phyloP scores from a whole-genome alignment of 2,888 invertebrate species.

The Drosophila phalerata region DNA sequence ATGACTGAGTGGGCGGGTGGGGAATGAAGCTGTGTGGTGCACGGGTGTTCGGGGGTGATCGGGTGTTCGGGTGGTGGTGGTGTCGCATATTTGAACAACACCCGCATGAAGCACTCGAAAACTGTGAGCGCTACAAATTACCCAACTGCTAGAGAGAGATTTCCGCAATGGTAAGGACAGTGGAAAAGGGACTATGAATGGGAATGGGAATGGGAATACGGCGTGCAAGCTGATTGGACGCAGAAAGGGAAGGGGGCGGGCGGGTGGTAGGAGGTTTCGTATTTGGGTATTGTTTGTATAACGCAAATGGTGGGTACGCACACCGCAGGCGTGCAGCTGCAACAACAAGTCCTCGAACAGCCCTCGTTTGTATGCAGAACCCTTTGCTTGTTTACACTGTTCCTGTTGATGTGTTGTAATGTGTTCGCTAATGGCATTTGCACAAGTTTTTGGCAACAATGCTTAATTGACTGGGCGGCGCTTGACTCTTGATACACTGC shows the following conservation, averaged over 20 bases:
- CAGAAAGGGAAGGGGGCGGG: slow-evolving; percentile 2
- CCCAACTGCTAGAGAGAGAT: slow-evolving; percentile 43
- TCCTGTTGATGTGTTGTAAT: slow-evolving; percentile 84
- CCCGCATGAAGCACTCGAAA: slow-evolving; percentile 78
- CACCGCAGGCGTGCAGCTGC: slow-evolving; percentile 70
- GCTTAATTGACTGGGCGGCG: slow-evolving; percentile 75
- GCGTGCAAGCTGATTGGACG: slow-evolving; percentile 71
- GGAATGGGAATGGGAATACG: slow-evolving; percentile 40
- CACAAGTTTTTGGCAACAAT: slow-evolving; percentile 74
- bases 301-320: slow-evolving; percentile 58
- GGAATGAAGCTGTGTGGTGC: slow-evolving; percentile 59
- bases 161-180: neutral
- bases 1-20: slow-evolving; percentile 21
- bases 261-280: slow-evolving; percentile 14
- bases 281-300: slow-evolving; percentile 61
- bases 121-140: slow-evolving; percentile 67
- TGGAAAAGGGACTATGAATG: slow-evolving; percentile 16
- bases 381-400: slow-evolving; percentile 66
- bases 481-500: slow-evolving; percentile 57
- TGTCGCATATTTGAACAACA: slow-evolving; percentile 72
- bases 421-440: slow-evolving; percentile 83
- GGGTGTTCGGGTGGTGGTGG: slow-evolving; percentile 5
- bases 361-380: slow-evolving; percentile 22
- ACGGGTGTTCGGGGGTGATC: too few relatives aligned
- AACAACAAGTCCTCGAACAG: slow-evolving; percentile 42